Percentiles rank a stretch among this genome's conserved stretches.
Conservation (phyloP, 2,888 invertebrate species). For the Saturnia pavonia region DNA sequence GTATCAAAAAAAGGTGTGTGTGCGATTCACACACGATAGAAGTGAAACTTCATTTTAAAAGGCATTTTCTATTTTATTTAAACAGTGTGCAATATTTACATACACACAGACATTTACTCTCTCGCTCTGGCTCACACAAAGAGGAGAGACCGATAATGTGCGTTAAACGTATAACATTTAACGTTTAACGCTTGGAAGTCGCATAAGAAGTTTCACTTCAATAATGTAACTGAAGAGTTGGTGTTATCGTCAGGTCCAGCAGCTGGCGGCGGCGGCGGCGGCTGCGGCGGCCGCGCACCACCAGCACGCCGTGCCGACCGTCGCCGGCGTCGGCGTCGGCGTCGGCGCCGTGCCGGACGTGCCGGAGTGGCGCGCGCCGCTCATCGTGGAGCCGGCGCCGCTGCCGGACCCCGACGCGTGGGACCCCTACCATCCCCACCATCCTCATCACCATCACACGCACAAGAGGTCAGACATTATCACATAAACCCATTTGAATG, state of each 20-base stretch:
- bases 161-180: too few species aligned
- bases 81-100: too few species aligned
- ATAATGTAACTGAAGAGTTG: too few species aligned
- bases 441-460: constrained; percentile 61
- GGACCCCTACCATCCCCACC: constrained; percentile 68
- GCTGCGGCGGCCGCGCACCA: constrained; percentile 92
- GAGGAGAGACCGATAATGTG: too few species aligned
- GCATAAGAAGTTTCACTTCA: too few species aligned
- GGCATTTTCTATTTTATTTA: too few species aligned
- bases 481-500: neutral
- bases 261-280: constrained; percentile 90
- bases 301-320: constrained; percentile 75
- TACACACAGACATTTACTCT: too few species aligned
- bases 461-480: constrained; percentile 59
- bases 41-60: too few species aligned
- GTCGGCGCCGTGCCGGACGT: constrained; percentile 52
- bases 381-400: constrained; percentile 87
- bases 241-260: constrained; percentile 83
- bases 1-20: too few species aligned
- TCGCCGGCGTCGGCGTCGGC: constrained; percentile 50
- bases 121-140: too few species aligned
- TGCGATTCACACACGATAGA: too few species aligned
- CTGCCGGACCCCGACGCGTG: constrained; percentile 71
- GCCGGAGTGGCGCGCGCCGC: constrained; percentile 92
- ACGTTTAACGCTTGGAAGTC: too few species aligned